Evolutionary conservation across 2,888 invertebrate genomes (phyloP).

Genomic region (Phengaris alcon): DNA sequence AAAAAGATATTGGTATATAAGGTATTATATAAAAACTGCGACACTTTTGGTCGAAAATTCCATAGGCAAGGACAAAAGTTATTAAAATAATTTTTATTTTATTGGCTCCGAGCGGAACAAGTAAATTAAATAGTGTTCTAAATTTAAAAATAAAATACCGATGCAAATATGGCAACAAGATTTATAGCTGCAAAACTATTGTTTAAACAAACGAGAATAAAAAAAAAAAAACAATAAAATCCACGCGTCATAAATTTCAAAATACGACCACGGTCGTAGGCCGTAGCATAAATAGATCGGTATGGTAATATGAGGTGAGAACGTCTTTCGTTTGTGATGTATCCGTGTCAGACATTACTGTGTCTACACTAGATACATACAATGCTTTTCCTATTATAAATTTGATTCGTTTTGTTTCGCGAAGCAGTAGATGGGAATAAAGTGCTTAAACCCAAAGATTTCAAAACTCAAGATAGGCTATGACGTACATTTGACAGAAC

Average conservation of each 20-base stretch:
- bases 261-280: conserved; percentile 8
- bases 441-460: neutral
- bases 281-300: conserved; percentile 2
- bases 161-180: neutral
- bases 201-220: conserved; percentile 1
- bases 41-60: neutral
- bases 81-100: neutral
- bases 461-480: no score
- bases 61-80: neutral
- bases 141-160: neutral
- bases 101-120: neutral
- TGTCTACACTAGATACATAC: neutral
- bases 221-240: neutral
- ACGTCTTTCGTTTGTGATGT: conserved; percentile 14
- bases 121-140: neutral
- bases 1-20: no score
- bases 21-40: no score
- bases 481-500: no score
- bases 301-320: conserved; percentile 8
- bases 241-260: conserved; percentile 6
- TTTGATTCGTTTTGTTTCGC: neutral
- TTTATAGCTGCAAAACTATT: neutral
- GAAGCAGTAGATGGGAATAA: neutral
- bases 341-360: neutral
- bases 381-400: neutral